Percentiles rank a stretch among this genome's conserved stretches.
Conservation (phyloP, 2,113 vertebrate species). For the Chloropsis hardwickii region DNA sequence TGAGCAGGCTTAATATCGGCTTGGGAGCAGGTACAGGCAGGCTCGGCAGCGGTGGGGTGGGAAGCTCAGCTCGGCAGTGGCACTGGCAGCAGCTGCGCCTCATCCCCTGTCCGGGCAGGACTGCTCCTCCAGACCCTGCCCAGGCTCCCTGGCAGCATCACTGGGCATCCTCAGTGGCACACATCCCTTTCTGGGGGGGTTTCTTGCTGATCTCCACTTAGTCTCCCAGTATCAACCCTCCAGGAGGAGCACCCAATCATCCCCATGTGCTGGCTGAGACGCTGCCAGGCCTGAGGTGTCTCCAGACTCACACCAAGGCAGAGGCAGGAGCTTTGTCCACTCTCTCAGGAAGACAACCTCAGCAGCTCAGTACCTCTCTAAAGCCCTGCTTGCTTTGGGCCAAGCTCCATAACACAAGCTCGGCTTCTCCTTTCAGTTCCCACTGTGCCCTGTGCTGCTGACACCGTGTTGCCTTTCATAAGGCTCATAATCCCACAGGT, state of each 20-base stretch:
- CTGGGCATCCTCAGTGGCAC: not conserved
- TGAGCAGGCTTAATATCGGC: slow-evolving; percentile 59
- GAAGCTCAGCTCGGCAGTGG: not conserved
- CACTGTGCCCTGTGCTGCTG: accelerated
- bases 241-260: not conserved
- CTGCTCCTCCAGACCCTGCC: not conserved
- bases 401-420: not conserved
- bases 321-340: not conserved
- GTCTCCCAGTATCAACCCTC: not conserved
- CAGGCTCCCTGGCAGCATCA: not conserved
- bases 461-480: accelerated
- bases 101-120: not conserved
- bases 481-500: not conserved
- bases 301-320: not conserved
- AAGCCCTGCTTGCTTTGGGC: not conserved
- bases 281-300: accelerated
- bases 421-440: not conserved
- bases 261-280: accelerated
- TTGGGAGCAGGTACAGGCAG: slow-evolving; percentile 70
- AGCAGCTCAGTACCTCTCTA: not conserved
- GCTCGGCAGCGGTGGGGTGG: slow-evolving; percentile 25
- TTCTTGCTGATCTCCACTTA: not conserved
- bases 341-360: not conserved
- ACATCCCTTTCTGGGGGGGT: not conserved
- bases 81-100: not conserved